Conservation (phyloP, 1,140 invertebrate species). For the Coelopa frigida region DNA sequence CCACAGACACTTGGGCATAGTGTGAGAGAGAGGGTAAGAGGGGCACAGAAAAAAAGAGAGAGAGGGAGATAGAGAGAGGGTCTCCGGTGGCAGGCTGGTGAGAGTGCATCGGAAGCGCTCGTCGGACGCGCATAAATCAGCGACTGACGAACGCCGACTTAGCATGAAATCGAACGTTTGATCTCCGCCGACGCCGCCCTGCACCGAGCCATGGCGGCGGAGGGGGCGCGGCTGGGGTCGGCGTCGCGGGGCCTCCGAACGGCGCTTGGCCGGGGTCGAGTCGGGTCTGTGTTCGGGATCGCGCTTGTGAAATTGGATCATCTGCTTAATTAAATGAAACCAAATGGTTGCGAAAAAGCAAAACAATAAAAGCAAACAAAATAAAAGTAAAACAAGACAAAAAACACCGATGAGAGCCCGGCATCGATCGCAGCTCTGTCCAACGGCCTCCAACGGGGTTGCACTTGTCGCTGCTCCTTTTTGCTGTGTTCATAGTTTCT, state of each 20-base stretch:
- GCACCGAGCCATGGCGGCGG: not conserved
- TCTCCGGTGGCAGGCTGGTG: not conserved
- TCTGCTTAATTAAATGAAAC: not conserved
- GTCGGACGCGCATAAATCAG: not conserved
- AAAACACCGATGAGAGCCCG: not conserved
- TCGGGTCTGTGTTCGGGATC: not conserved
- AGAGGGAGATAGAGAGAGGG: not conserved
- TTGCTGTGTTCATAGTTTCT: no score
- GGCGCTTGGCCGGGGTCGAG: not conserved
- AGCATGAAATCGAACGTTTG: constrained; percentile 1
- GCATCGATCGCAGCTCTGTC: no score
- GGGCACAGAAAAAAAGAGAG: not conserved
- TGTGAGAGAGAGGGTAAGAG: no score
- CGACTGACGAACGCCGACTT: not conserved
- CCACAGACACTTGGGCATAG: no score
- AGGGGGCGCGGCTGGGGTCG: not conserved
- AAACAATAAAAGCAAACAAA: constrained; percentile 7
- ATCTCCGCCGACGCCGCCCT: not conserved
- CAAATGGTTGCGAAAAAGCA: constrained; percentile 2
- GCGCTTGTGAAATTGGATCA: not conserved
- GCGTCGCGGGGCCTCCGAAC: not conserved
- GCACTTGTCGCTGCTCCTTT: no score
- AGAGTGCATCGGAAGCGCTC: not conserved
- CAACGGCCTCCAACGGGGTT: no score
- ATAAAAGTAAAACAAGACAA: constrained; percentile 9